Evolutionary conservation across 2,797 vertebrate species (phyloP).

Genomic region (Typhlichthys subterraneus): DNA sequence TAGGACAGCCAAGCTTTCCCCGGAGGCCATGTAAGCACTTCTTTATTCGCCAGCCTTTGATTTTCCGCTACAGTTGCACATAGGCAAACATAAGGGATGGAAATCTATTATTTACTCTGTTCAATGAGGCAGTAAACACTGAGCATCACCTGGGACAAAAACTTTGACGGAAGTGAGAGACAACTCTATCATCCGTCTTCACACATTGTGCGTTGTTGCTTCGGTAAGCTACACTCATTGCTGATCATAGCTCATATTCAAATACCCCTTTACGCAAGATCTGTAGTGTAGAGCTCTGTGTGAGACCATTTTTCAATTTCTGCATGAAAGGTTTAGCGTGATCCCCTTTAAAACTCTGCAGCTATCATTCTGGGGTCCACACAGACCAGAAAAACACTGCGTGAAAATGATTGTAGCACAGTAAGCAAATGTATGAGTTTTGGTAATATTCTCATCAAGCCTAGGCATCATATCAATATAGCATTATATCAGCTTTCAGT

Average conservation of each 20-base stretch:
- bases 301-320: not conserved
- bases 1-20: slow-evolving; percentile 48
- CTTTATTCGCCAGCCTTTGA: slow-evolving; percentile 23
- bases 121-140: slow-evolving; percentile 36
- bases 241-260: not conserved
- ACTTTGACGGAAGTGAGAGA: slow-evolving; percentile 7
- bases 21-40: slow-evolving; percentile 22
- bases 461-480: too few species aligned
- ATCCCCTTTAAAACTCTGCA: too few species aligned
- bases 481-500: too few species aligned
- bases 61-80: slow-evolving; percentile 35
- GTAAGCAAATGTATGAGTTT: too few species aligned
- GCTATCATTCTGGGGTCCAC: too few species aligned
- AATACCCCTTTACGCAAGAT: not conserved
- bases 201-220: too few species aligned
- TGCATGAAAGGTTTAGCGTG: too few species aligned
- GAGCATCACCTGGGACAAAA: slow-evolving; percentile 33
- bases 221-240: not conserved
- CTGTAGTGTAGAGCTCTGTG: not conserved
- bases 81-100: slow-evolving; percentile 34
- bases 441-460: too few species aligned
- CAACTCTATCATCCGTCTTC: not conserved
- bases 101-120: slow-evolving; percentile 55
- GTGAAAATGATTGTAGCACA: too few species aligned
- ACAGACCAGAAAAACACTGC: too few species aligned